Percentiles rank a stretch among this genome's conserved stretches.
These are phyloP conservation scores for Pygocentrus nattereri DNA, from an alignment of 2,797 vertebrate species.

Conservation along the genomic window DNA sequence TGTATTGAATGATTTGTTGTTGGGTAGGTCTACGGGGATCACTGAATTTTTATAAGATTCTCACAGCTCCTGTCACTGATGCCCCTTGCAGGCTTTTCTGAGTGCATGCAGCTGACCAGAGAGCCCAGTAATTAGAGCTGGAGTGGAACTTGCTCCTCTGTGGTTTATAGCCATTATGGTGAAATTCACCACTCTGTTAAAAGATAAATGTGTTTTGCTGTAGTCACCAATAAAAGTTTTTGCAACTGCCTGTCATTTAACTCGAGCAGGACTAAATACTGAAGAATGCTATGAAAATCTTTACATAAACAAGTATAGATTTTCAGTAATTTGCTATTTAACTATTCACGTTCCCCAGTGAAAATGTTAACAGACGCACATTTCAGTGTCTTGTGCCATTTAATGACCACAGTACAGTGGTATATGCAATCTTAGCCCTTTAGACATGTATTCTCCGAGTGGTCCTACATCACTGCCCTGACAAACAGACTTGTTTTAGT, in stretches of 20 bases:
- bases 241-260: not conserved
- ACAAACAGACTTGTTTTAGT: constrained; percentile 24
- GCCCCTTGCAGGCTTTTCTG: not conserved
- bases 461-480: constrained; percentile 11
- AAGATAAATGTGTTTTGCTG: not conserved
- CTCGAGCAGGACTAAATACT: too few relatives aligned
- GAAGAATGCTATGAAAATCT: not conserved
- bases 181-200: not conserved
- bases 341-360: not conserved
- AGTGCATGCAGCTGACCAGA: not conserved
- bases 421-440: constrained; percentile 4
- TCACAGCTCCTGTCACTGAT: constrained; percentile 19
- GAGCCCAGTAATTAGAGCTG: constrained; percentile 1
- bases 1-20: not conserved
- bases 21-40: not conserved
- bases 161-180: constrained; percentile 3
- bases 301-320: not conserved
- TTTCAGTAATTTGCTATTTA: not conserved
- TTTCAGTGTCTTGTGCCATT: constrained; percentile 16
- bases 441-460: constrained; percentile 5
- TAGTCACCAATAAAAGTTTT: not conserved
- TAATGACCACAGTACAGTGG: constrained; percentile 22
- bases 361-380: not conserved
- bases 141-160: not conserved
- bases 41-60: constrained; percentile 6